Percentiles rank a stretch among this genome's conserved stretches.
phyloP scores from a whole-genome alignment of 2,797 vertebrate species.

The Sciurus carolinensis region DNA sequence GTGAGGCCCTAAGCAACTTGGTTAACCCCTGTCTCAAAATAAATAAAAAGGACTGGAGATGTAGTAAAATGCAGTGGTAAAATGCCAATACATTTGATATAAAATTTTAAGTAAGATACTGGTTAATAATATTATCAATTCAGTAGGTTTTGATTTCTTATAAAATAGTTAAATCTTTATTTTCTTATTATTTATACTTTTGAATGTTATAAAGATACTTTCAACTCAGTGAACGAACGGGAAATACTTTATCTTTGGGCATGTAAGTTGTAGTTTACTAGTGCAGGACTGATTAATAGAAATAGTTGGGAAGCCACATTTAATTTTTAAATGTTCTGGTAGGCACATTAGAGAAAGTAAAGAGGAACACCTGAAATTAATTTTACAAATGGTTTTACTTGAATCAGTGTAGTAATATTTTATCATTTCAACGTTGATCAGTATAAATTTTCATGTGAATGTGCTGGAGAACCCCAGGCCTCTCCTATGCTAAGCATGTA shows the following conservation, averaged over 20 bases:
- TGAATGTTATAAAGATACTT: neutral
- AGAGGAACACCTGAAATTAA: neutral
- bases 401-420: neutral
- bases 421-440: neutral
- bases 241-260: neutral
- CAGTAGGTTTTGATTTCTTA: neutral
- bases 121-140: neutral
- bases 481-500: no score
- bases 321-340: neutral
- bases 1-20: no score
- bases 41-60: no score
- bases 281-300: neutral
- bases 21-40: no score
- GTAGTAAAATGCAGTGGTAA: no score
- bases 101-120: conserved; percentile 1
- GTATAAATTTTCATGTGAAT: neutral
- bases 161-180: neutral
- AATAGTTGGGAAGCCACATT: neutral
- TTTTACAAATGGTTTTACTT: conserved; percentile 6
- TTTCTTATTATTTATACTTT: neutral
- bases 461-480: no score
- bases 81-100: neutral
- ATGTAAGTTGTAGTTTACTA: neutral
- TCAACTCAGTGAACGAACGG: neutral
- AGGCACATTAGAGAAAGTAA: neutral